Conservation (phyloP, 2,797 vertebrate genomes). For the Trachurus trachurus region DNA sequence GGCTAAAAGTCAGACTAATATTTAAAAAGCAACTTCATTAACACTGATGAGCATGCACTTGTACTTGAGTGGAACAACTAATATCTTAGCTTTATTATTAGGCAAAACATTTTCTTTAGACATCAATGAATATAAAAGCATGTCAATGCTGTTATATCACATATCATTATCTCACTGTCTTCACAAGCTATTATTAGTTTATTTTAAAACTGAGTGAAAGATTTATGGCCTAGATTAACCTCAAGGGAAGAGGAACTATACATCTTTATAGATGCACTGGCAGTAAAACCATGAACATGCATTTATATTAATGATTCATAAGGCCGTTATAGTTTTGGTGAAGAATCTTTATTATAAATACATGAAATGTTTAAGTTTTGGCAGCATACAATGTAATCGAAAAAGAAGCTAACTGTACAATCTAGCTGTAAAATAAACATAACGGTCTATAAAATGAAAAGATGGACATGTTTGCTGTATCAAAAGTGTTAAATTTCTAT, state of each 20-base stretch:
- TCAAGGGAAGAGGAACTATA: slow-evolving; percentile 22
- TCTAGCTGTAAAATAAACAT: slow-evolving; percentile 70
- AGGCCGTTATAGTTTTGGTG: slow-evolving; percentile 84
- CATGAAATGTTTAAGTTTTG: slow-evolving; percentile 76
- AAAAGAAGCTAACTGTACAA: slow-evolving; percentile 68
- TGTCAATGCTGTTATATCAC: slow-evolving; percentile 7
- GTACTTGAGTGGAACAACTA: slow-evolving; percentile 19
- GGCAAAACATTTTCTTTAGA: slow-evolving; percentile 27
- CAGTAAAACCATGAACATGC: slow-evolving; percentile 71
- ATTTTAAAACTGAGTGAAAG: slow-evolving; percentile 8
- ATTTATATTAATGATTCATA: slow-evolving; percentile 87
- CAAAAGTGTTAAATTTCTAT: slow-evolving; percentile 58
- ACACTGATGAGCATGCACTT: slow-evolving; percentile 1
- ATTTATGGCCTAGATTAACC: slow-evolving; percentile 1
- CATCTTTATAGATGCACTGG: slow-evolving; percentile 38
- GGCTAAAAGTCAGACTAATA: slow-evolving; percentile 17
- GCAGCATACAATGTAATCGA: slow-evolving; percentile 70
- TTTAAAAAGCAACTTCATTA: slow-evolving; percentile 2
- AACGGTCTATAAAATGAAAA: slow-evolving; percentile 66
- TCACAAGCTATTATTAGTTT: slow-evolving; percentile 19
- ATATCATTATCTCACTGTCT: background rate
- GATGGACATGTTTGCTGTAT: slow-evolving; percentile 51
- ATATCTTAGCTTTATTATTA: background rate
- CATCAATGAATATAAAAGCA: slow-evolving; percentile 1
- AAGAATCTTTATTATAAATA: slow-evolving; percentile 91